These are phyloP conservation scores for Trimorus sp. DNA, from an alignment of 2,888 invertebrate species.

Conservation along the genomic window DNA sequence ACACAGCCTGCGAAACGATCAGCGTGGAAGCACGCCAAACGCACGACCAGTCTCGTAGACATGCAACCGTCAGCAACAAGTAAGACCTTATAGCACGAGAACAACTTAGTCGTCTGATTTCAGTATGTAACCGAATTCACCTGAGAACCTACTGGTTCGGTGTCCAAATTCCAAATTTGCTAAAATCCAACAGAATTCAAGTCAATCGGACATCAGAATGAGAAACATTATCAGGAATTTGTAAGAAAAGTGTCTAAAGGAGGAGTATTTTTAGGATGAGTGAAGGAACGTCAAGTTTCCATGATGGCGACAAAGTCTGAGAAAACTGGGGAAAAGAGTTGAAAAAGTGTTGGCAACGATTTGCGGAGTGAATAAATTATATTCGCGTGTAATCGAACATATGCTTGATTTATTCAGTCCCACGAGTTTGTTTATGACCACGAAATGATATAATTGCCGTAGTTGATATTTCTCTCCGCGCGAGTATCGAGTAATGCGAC, in stretches of 20 bases:
- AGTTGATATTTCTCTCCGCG: slow-evolving; percentile 18
- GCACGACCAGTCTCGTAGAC: slow-evolving; percentile 74
- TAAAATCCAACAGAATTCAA: no score
- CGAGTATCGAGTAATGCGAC: slow-evolving; percentile 21
- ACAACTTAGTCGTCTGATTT: slow-evolving; percentile 64
- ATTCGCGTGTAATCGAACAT: slow-evolving; percentile 1
- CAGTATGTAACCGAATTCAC: slow-evolving; percentile 69
- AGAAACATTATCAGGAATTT: no score
- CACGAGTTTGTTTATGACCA: slow-evolving; percentile 19
- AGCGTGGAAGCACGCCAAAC: slow-evolving; percentile 73
- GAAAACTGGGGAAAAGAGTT: background rate
- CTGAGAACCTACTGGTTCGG: slow-evolving; percentile 33
- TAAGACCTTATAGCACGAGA: slow-evolving; percentile 76
- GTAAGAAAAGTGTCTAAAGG: no score
- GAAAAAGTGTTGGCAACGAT: no score
- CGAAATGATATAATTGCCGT: slow-evolving; percentile 26
- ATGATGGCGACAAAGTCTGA: slow-evolving; percentile 19
- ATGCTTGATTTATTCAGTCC: slow-evolving; percentile 19
- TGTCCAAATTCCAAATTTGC: no score
- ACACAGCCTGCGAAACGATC: slow-evolving; percentile 72
- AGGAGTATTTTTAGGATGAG: no score
- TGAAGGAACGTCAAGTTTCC: background rate
- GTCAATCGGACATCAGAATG: no score
- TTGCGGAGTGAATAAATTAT: slow-evolving; percentile 8
- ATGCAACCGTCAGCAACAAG: slow-evolving; percentile 81